phyloP scores from a whole-genome alignment of 2,797 vertebrate species.

The Rhodeus uyekii region DNA sequence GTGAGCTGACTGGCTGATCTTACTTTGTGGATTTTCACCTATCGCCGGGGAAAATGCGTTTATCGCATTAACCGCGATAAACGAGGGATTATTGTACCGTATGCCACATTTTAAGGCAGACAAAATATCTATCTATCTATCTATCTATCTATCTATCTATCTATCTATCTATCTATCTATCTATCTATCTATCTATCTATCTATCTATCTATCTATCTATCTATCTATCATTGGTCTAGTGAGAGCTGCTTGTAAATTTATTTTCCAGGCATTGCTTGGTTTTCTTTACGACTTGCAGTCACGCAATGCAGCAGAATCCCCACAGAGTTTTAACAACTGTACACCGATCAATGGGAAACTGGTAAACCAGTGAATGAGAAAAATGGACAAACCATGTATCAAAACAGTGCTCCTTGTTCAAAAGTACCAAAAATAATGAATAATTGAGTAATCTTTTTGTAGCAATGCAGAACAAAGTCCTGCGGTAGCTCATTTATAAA shows the following conservation, averaged over 20 bases:
- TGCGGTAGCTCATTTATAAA: conserved; percentile 56
- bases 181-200: too few relatives aligned
- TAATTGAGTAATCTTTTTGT: conserved; percentile 58
- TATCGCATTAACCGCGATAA: too few relatives aligned
- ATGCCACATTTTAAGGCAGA: too few relatives aligned
- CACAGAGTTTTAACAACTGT: conserved; percentile 30
- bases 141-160: too few relatives aligned
- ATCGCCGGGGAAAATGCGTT: too few relatives aligned
- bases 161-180: too few relatives aligned
- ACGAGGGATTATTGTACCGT: too few relatives aligned
- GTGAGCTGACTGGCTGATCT: too few relatives aligned
- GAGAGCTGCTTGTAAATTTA: not conserved
- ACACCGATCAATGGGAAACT: conserved; percentile 47
- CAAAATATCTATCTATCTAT: too few relatives aligned
- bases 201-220: too few relatives aligned
- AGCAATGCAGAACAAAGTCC: conserved; percentile 36
- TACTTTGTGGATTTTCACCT: too few relatives aligned
- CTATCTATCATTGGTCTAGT: too few relatives aligned
- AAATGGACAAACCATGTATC: conserved; percentile 40
- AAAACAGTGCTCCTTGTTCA: conserved; percentile 32
- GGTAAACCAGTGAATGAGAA: conserved; percentile 31
- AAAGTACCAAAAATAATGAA: conserved; percentile 41
- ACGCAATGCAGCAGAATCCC: conserved; percentile 45
- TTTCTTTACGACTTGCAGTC: conserved; percentile 56
- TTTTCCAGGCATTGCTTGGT: conserved; percentile 43